Percentiles rank a stretch among this genome's conserved stretches.
Conservation (phyloP, 2,797 vertebrate genomes). For the Lepidocolaptes lacrymiger region DNA sequence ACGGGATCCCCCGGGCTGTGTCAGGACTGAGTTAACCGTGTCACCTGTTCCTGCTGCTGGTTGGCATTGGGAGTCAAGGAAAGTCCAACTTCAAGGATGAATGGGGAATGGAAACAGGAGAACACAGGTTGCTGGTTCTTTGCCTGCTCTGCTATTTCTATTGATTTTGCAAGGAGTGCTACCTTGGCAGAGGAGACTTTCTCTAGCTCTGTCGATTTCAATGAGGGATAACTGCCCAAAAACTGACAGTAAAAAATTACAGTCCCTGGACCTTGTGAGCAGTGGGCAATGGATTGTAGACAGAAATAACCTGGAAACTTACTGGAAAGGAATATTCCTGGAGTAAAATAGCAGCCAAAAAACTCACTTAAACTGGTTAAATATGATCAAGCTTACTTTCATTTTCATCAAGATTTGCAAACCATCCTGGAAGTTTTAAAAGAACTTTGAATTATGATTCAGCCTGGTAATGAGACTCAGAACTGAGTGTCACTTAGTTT, state of each 20-base stretch:
- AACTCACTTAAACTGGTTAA: not conserved
- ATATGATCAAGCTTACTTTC: not conserved
- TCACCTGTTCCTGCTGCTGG: not conserved
- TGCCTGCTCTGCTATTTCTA: not conserved
- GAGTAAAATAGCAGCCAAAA: not conserved
- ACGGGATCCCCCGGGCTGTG: rapidly evolving
- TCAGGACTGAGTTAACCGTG: not conserved
- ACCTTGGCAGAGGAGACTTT: not conserved
- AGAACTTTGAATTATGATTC: constrained; percentile 34
- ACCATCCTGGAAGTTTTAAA: not conserved
- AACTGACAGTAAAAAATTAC: not conserved
- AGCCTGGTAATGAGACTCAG: constrained; percentile 12
- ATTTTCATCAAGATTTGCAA: constrained; percentile 31
- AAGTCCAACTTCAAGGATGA: not conserved
- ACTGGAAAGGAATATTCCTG: not conserved
- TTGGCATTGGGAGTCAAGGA: rapidly evolving
- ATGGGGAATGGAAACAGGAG: not conserved
- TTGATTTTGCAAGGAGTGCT: not conserved
- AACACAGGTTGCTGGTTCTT: not conserved
- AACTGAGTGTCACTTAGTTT: constrained; percentile 5
- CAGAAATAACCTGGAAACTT: not conserved
- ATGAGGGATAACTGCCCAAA: not conserved
- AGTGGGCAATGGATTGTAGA: not conserved
- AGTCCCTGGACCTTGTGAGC: not conserved
- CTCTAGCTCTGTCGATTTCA: not conserved